A percentile compares a stretch with the other conserved stretches of the same genome.
Conservation (phyloP, 2,888 invertebrate species). For the Clepsis dumicolana region DNA sequence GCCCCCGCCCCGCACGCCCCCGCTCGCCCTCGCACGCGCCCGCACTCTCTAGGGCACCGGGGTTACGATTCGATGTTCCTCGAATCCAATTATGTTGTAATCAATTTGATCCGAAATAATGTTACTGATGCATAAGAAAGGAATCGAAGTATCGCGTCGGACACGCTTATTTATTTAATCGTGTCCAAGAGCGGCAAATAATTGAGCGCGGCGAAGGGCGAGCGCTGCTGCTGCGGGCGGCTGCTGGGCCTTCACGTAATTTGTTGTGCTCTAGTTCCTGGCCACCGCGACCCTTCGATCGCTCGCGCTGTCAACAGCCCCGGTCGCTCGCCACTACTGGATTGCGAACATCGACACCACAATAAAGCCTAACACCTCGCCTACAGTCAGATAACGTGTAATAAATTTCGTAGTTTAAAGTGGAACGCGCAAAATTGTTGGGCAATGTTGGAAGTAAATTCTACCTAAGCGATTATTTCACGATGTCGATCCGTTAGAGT, state of each 20-base stretch:
- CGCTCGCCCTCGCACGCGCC: not conserved
- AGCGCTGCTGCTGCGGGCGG: slow-evolving; percentile 23
- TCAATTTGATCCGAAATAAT: too few relatives aligned
- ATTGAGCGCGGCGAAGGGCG: not conserved
- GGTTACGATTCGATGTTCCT: not conserved
- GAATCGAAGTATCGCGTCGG: not conserved
- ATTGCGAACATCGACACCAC: not conserved
- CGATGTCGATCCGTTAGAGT: not conserved
- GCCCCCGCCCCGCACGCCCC: slow-evolving; percentile 21
- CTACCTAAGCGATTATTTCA: too few relatives aligned
- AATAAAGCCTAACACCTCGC: not conserved
- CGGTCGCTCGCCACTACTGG: not conserved
- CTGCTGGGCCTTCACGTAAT: slow-evolving; percentile 16
- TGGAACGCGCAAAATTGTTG: not conserved
- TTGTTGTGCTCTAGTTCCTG: slow-evolving; percentile 38
- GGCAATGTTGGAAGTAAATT: not conserved
- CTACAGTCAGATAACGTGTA: not conserved
- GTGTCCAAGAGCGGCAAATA: not conserved
- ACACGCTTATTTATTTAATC: not conserved
- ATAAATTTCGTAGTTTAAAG: not conserved
- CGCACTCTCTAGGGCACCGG: too few relatives aligned
- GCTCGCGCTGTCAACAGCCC: slow-evolving; percentile 10
- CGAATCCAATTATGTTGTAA: not conserved
- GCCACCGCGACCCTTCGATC: slow-evolving; percentile 31
- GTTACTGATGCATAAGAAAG: not conserved